Evolutionary conservation across 1,140 invertebrate species (phyloP).

Genomic region (Piezodorus guildinii): DNA sequence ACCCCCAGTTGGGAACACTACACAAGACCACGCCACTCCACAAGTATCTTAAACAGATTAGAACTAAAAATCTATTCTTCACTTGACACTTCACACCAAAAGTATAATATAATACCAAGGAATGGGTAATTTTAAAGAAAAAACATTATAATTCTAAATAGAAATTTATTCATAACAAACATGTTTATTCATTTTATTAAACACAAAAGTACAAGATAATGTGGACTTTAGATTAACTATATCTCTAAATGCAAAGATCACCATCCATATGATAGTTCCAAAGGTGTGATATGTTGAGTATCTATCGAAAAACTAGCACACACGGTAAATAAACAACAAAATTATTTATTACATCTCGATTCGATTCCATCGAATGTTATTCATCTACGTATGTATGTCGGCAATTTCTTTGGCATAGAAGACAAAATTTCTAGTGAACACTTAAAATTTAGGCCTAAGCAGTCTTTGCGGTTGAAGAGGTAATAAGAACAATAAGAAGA

Average conservation of each 20-base stretch:
- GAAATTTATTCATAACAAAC: constrained; percentile 11
- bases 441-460: neutral
- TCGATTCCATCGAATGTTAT: too few species aligned
- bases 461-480: neutral
- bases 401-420: neutral
- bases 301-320: neutral
- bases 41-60: too few species aligned
- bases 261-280: neutral
- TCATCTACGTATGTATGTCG: neutral
- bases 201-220: neutral
- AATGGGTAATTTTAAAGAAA: neutral
- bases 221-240: constrained; percentile 2
- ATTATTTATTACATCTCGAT: too few species aligned
- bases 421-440: neutral
- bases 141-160: neutral
- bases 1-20: too few species aligned
- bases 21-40: too few species aligned
- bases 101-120: too few species aligned
- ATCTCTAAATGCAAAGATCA: neutral
- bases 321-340: too few species aligned
- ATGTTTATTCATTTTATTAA: neutral
- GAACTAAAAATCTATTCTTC: too few species aligned
- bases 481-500: too few species aligned
- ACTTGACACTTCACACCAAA: too few species aligned
- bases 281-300: constrained; percentile 10